Base-by-base conservation (phyloP, 1,140 invertebrate genomes). In the Episyrphus balteatus region DNA sequence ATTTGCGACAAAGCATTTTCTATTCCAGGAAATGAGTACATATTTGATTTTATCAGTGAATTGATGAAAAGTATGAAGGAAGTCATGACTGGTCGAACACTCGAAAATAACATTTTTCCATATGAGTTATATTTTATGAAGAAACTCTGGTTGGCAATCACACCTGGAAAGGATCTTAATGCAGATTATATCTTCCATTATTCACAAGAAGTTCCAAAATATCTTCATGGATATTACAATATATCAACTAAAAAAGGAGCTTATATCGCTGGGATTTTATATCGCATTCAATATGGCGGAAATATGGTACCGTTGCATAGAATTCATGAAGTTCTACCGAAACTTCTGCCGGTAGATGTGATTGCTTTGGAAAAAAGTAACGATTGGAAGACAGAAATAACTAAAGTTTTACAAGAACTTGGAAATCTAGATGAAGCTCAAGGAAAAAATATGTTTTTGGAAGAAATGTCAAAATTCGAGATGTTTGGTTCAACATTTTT, bases 81-180 rank as follows among this genome's bases (percentile, higher is more conserved):
- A 60, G 85, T 85, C 15, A 76, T 82, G 57, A 84, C 87, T 1
- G 73, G 74, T 3, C 76, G 84, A 62, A 81, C 84, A 68, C 79
- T 56, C 51, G 58, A 52, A 41, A 57, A 15, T 51, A 87, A 48
- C 32, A 82, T 87, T 63, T 86, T 87, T 64, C 86, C 86, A 32
- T 95, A 96, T 67, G 78, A 95, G 72, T 82, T 96, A 54, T 93
- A 93, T 73, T 96, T 95, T 64, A 94, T 96, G 91, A 91, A 92
- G 62, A 97, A 97, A 66, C 70, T 98, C 2, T 97, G 94, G 93
- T 83, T 92, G 0, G 86, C 86, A 10, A 72, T 85, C 19, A 44
- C 45, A 14, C 90, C 92, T 1, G 92, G 92, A 0, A 81, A 80
- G 58, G 93, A 96, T 69, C 68, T 74, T 39, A 87, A 91, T 68